Conservation (phyloP, 2,113 vertebrate species). For the Chinchilla lanigera region DNA sequence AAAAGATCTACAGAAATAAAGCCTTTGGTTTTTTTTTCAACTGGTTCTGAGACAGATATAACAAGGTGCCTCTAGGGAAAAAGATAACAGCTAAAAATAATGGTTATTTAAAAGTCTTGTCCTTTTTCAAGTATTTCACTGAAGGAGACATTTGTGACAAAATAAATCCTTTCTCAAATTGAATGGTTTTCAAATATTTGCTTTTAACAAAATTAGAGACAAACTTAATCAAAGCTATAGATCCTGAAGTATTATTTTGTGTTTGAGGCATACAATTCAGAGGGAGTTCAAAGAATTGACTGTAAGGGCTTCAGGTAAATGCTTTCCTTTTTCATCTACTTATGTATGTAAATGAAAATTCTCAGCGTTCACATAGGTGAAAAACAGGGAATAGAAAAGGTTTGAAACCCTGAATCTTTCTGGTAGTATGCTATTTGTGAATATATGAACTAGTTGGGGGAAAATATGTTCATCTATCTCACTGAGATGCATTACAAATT, state of each 20-base stretch:
- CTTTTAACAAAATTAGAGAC: slow-evolving; percentile 30
- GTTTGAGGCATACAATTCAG: background rate
- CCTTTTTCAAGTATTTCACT: background rate
- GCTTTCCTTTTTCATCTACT: background rate
- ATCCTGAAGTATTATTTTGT: background rate
- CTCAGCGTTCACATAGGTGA: background rate
- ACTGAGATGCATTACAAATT: background rate
- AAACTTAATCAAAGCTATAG: background rate
- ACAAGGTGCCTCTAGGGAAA: background rate
- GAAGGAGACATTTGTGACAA: background rate
- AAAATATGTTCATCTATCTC: background rate
- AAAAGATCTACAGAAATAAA: slow-evolving; percentile 20
- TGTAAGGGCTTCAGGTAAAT: background rate
- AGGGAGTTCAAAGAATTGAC: background rate
- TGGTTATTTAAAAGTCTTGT: background rate
- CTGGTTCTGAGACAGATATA: slow-evolving; percentile 12
- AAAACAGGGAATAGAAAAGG: background rate
- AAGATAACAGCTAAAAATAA: background rate
- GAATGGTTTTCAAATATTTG: slow-evolving; percentile 24
- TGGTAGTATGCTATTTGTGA: background rate
- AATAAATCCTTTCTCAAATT: slow-evolving; percentile 25
- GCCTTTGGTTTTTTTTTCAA: slow-evolving; percentile 4
- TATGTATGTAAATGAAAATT: background rate
- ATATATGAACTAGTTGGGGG: background rate
- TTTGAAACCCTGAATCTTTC: background rate